Evolutionary conservation across 2,113 vertebrate species (phyloP), one percentile per base, ranked within the genome.

Genomic region (Thermophis baileyi): DNA sequence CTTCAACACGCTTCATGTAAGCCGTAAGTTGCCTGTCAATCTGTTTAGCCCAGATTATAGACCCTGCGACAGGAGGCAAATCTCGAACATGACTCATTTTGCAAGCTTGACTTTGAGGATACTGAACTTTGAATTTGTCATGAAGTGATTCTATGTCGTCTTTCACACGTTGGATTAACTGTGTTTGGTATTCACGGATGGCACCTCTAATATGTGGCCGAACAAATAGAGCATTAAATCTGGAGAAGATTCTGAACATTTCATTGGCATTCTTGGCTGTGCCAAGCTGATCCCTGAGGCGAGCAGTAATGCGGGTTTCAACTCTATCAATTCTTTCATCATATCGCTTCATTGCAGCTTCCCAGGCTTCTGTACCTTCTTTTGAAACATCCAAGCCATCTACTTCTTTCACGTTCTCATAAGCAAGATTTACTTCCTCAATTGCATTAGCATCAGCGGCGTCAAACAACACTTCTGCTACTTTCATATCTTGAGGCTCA

Each of bases 31-130:
- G 99, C 4, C 99, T 97, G 94, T 99, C 99, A 2, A 99, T 99
- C 97, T 99, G 99, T 94, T 99, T 99, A 6, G 99, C 99, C 99
- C 99, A 99, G 96, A 99, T 99, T 90, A 99, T 99, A 85, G 99
- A 99, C 25, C 99, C 99, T 0, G 99, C 99, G 57, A 99, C 99
- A 0, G 99, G 99, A 0, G 99, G 99, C 93, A 99, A 95, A 95
- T 99, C 99, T 0, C 99, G 98, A 49, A 99, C 99, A 0, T 99
- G 99, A 95, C 99, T 99, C 99, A 99, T 99, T 97, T 99, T 99
- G 81, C 99, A 99, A 0, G 99, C 99, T 74, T 99, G 99, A 89
- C 99, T 99, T 96, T 99, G 99, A 0, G 99, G 99, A 94, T 99
- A 99, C 87, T 99, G 99, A 46, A 99, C 99, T 96, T 99, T 99